Evolutionary conservation across 2,797 vertebrate genomes (phyloP).

Genomic region (Bufotes viridis): DNA sequence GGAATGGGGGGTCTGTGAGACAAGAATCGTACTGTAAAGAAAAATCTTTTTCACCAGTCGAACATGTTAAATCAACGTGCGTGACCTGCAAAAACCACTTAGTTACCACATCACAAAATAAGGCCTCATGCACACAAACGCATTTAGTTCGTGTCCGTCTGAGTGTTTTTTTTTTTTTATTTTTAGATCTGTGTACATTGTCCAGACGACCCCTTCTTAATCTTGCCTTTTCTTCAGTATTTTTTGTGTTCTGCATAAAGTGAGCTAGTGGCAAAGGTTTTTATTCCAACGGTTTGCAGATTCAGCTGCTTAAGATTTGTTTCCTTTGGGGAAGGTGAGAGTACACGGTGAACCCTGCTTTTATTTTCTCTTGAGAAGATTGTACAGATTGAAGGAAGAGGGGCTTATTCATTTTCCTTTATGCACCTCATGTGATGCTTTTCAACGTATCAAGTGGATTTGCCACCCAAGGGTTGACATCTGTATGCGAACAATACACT

Average conservation of each 20-base stretch:
- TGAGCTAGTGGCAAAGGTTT: conserved; percentile 75
- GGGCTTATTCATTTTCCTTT: conserved; percentile 69
- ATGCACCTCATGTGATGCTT: conserved; percentile 70
- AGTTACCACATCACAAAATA: too few species aligned
- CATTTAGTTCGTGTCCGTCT: too few species aligned
- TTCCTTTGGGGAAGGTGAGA: conserved; percentile 69
- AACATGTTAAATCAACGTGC: too few species aligned
- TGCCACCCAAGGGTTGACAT: conserved; percentile 71
- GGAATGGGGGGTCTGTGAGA: too few species aligned
- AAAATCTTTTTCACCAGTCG: too few species aligned
- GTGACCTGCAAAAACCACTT: too few species aligned
- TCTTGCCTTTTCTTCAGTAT: not conserved
- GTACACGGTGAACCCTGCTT: conserved; percentile 62
- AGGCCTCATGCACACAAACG: too few species aligned
- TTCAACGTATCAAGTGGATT: conserved; percentile 72
- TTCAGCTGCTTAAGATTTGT: conserved; percentile 70
- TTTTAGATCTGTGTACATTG: too few species aligned
- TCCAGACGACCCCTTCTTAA: too few species aligned
- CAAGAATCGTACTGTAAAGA: too few species aligned
- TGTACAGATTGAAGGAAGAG: conserved; percentile 72
- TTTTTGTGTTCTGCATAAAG: conserved; percentile 47
- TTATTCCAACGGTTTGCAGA: conserved; percentile 72
- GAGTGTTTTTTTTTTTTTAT: too few species aligned
- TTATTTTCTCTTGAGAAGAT: conserved; percentile 67
- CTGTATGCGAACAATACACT: conserved; percentile 78